phyloP scores from a whole-genome alignment of 2,113 vertebrate genomes.

The Indri indri region DNA sequence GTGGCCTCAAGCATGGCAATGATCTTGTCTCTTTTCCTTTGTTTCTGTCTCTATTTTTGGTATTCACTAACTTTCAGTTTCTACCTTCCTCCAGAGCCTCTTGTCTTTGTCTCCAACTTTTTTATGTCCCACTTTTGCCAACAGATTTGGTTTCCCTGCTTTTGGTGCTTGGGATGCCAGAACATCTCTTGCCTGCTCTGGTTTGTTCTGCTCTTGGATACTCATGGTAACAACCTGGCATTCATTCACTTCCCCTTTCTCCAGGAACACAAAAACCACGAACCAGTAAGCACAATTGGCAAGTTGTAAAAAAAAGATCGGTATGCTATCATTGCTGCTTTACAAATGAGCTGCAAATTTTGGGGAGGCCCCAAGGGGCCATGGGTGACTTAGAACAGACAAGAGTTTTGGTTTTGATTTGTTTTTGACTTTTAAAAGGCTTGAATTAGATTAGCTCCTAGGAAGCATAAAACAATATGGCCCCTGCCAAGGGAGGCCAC shows the following conservation, averaged over 20 bases:
- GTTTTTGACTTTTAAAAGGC: neutral
- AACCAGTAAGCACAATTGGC: neutral
- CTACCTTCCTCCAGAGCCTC: neutral
- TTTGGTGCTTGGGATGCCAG: neutral
- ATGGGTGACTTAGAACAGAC: neutral
- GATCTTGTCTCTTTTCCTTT: neutral
- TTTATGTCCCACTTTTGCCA: neutral
- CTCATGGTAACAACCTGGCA: neutral
- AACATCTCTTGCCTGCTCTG: neutral
- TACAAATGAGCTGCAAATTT: neutral
- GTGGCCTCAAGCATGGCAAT: neutral
- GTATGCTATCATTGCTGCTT: neutral
- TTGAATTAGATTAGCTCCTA: neutral
- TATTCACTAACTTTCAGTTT: neutral
- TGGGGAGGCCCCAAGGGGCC: neutral
- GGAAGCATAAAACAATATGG: neutral
- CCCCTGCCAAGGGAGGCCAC: neutral
- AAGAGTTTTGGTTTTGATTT: conserved; percentile 25
- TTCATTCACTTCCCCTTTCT: neutral
- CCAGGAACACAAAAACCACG: neutral
- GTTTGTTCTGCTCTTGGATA: neutral
- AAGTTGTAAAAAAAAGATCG: neutral
- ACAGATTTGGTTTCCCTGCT: neutral
- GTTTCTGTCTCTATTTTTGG: neutral
- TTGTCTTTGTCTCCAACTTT: neutral